Percentiles rank a stretch among this genome's conserved stretches.
Conservation (phyloP, 1,140 invertebrate species). For the Mycetomoellerius zeteki region DNA sequence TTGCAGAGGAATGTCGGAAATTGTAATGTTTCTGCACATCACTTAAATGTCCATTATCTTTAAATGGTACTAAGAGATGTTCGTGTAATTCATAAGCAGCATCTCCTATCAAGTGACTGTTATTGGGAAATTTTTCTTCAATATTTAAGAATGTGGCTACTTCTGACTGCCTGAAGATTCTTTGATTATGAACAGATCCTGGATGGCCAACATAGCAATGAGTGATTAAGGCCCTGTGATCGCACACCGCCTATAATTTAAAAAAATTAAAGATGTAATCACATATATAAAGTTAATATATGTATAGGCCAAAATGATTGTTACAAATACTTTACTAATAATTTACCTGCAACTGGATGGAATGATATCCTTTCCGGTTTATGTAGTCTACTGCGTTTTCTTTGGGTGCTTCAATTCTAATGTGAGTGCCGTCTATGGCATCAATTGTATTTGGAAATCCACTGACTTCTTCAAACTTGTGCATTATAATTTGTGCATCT, state of each 20-base stretch:
- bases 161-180: not conserved
- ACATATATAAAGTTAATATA: not conserved
- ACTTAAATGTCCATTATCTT: too few species aligned
- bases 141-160: not conserved
- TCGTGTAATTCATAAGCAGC: not conserved
- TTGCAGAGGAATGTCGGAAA: too few species aligned
- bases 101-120: not conserved
- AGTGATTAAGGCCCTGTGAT: not conserved
- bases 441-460: not conserved
- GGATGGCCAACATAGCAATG: not conserved
- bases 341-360: conserved; percentile 5
- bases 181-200: not conserved
- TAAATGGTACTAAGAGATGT: not conserved
- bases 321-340: too few species aligned
- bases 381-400: not conserved
- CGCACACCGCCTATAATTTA: not conserved
- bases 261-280: too few species aligned
- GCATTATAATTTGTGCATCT: not conserved
- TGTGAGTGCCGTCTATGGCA: not conserved
- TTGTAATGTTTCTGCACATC: too few species aligned
- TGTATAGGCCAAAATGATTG: too few species aligned
- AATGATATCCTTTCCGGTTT: conserved; percentile 8
- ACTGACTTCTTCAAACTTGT: not conserved
- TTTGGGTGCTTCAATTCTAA: not conserved
- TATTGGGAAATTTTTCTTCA: not conserved